A percentile compares a stretch with the other conserved stretches of the same genome.
These are phyloP conservation scores for Saccopteryx leptura DNA, from an alignment of 2,113 vertebrate species.

Conservation along the genomic window DNA sequence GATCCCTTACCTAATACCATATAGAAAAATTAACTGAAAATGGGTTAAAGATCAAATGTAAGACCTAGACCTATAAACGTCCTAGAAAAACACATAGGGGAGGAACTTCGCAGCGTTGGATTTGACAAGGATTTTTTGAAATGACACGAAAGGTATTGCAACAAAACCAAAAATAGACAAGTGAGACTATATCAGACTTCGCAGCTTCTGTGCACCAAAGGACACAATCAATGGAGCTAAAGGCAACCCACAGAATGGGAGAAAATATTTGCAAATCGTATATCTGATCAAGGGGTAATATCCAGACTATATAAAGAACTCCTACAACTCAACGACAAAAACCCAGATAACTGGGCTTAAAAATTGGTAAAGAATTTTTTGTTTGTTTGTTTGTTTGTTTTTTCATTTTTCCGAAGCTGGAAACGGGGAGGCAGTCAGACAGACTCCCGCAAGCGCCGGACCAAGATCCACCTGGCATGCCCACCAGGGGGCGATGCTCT, in stretches of 20 bases:
- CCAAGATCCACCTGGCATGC: too few relatives aligned
- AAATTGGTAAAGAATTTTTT: background rate
- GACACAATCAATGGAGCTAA: background rate
- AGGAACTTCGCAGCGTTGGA: background rate
- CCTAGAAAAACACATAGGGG: background rate
- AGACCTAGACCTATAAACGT: background rate
- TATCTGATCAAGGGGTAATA: background rate
- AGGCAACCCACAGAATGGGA: background rate
- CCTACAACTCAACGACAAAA: background rate
- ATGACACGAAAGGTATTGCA: background rate
- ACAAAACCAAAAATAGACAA: background rate
- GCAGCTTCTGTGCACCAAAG: background rate
- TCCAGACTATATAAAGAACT: background rate
- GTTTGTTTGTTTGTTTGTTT: too few relatives aligned
- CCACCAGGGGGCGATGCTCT: too few relatives aligned
- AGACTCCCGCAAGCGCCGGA: too few relatives aligned
- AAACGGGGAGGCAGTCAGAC: too few relatives aligned
- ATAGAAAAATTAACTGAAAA: conserved; percentile 29
- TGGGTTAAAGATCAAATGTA: background rate
- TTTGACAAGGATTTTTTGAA: background rate
- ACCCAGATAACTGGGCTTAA: background rate
- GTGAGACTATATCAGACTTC: background rate
- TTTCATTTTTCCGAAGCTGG: too few relatives aligned
- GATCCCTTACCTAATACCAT: background rate
- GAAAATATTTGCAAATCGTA: background rate